Evolutionary conservation across 2,888 invertebrate species (phyloP), one percentile per base, ranked within the genome.

Genomic region (Tiliacea citrago): DNA sequence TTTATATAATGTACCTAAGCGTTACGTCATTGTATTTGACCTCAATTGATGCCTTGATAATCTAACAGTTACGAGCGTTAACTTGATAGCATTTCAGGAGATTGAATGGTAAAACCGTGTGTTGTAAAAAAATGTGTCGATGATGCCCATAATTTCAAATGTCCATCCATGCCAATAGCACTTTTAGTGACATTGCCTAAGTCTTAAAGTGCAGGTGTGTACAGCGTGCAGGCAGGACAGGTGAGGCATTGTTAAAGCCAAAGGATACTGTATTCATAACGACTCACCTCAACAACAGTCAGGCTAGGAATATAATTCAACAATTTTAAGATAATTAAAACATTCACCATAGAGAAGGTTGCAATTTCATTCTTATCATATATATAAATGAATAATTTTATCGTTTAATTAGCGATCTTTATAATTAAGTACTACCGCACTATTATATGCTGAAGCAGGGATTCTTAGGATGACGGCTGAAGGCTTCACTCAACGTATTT

Each of bases 11-110:
- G 68, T 45, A 75, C 68, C 45, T 62, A 70, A 55, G 58, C 51
- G 69, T 76, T 63, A 84, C 86, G 86, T 86, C 82, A 84, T 67
- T 70, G 55, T 80, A 68, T 75, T 73, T 77, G 79, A 82, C 85
- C 85, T 77, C 74, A 84, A 86, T 79, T 77, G 60, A 83, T 83
- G 77, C 71, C 53, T 75, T 82, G 77, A 85, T 85, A 84, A 86
- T 86, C 75, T 79, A 75, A 80, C 66, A 77, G 76, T 75, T 82
- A 78, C 63, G 61, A 74, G 58, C 63, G 51, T 68, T 80, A 71
- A 83, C 62, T 70, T 75, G 72, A 77, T 83, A 82, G 53, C 67
- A 65, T 78, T 58, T 68, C 53, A 58, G 57, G 61, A 77, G 68
- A 66, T 68, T 61, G 13, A 55, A 58, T 62, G 42, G 62, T 70